Evolutionary conservation across 2,888 invertebrate genomes (phyloP).

Genomic region (Dione juno): DNA sequence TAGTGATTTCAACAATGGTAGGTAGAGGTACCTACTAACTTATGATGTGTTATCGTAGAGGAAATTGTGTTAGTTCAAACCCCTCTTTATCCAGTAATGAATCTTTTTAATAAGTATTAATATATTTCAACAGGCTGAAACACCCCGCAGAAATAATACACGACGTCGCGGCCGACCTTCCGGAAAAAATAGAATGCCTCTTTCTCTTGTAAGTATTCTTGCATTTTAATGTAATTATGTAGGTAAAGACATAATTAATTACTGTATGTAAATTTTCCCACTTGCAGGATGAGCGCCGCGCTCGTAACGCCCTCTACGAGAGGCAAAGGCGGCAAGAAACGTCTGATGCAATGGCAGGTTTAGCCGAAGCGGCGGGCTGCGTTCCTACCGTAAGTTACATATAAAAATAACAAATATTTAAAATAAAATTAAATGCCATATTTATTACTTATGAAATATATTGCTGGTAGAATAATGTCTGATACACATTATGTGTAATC

Average conservation of each 20-base stretch:
- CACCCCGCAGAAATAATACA: slow-evolving; percentile 4
- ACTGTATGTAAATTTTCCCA: not conserved
- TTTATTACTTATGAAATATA: not conserved
- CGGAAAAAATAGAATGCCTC: slow-evolving; percentile 56
- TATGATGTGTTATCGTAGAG: no score
- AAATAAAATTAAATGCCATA: not conserved
- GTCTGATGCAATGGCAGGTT: slow-evolving; percentile 53
- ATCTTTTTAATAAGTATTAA: not conserved
- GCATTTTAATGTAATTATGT: not conserved
- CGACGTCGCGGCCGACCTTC: slow-evolving; percentile 56
- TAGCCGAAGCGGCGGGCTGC: slow-evolving; percentile 54
- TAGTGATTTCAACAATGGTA: not conserved
- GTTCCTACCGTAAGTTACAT: not conserved
- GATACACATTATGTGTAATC: no score
- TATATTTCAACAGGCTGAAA: slow-evolving; percentile 15
- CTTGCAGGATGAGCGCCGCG: slow-evolving; percentile 57
- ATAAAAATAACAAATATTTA: not conserved
- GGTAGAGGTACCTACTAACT: no score
- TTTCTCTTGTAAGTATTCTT: slow-evolving; percentile 53
- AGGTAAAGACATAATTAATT: not conserved
- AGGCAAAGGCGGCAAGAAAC: slow-evolving; percentile 57
- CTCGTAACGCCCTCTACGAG: slow-evolving; percentile 62
- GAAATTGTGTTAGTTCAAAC: no score
- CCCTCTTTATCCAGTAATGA: no score
- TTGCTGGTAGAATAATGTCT: no score